Evolutionary conservation across 2,113 vertebrate species (phyloP).

Genomic region (Eptatretus burgeri): DNA sequence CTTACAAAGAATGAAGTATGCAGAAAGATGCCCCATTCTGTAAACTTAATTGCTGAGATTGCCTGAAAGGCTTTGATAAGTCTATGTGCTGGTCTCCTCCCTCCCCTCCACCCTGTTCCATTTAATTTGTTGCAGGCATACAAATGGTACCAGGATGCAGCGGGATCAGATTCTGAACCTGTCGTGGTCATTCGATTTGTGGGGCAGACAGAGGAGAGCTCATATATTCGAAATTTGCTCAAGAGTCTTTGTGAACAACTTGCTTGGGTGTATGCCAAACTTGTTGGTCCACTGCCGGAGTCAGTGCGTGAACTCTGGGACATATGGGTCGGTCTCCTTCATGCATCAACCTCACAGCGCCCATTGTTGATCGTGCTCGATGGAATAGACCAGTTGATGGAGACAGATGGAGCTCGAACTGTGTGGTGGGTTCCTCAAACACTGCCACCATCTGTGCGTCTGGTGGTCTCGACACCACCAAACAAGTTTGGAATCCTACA

Average conservation of each 20-base stretch:
- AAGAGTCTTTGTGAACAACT: constrained; percentile 85
- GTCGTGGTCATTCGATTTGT: constrained; percentile 69
- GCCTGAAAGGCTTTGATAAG: background rate
- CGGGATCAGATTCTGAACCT: constrained; percentile 69
- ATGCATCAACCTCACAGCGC: constrained; percentile 58
- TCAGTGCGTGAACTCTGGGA: constrained; percentile 81
- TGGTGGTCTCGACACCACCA: constrained; percentile 73
- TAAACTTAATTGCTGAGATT: too few species aligned
- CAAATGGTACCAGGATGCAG: constrained; percentile 63
- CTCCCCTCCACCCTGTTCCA: constrained; percentile 9
- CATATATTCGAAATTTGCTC: constrained; percentile 50
- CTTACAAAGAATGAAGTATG: too few species aligned
- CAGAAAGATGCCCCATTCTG: too few species aligned
- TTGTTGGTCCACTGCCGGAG: constrained; percentile 69
- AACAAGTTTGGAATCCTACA: constrained; percentile 86
- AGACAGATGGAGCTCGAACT: constrained; percentile 57
- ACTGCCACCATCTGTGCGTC: constrained; percentile 59
- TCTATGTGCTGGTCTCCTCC: background rate
- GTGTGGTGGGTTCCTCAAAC: constrained; percentile 88
- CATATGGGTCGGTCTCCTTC: constrained; percentile 61
- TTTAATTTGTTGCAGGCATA: constrained; percentile 37
- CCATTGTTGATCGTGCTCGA: constrained; percentile 70
- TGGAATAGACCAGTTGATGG: constrained; percentile 62
- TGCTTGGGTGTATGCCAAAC: constrained; percentile 64
- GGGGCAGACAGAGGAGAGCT: constrained; percentile 50